Evolutionary conservation across 37 sponge, comb jelly and placozoan species (phyloP).

Genomic region (Dysidea cf. avara): DNA sequence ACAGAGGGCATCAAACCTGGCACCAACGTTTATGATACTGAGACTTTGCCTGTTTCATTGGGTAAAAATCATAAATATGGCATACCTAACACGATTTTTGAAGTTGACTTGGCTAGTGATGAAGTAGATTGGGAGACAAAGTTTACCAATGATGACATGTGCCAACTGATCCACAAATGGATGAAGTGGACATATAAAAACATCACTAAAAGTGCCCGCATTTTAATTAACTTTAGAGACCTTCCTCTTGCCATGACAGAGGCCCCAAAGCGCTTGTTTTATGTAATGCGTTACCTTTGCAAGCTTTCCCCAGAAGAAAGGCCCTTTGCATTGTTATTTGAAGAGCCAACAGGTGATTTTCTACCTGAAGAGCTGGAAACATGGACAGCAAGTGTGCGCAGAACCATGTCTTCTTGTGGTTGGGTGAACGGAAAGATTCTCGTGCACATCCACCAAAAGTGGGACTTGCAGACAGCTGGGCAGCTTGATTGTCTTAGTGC

Average conservation of each 20-base stretch:
- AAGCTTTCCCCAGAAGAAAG: constrained; percentile 43
- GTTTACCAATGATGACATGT: constrained; percentile 59
- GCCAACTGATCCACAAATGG: constrained; percentile 52
- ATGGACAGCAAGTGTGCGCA: too few relatives aligned
- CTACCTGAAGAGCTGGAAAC: constrained; percentile 84
- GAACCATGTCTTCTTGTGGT: constrained; percentile 65
- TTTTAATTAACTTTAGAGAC: constrained; percentile 81
- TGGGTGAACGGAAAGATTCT: constrained; percentile 70
- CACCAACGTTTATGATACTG: constrained; percentile 49
- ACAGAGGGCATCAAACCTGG: constrained; percentile 24
- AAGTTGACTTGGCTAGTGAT: constrained; percentile 51
- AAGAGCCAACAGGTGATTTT: constrained; percentile 75
- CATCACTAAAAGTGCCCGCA: constrained; percentile 32
- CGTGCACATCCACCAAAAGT: too few relatives aligned
- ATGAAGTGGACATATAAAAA: constrained; percentile 52
- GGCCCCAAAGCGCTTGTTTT: constrained; percentile 56
- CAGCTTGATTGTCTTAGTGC: constrained; percentile 68
- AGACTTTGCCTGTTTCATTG: constrained; percentile 50
- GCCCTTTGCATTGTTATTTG: constrained; percentile 58
- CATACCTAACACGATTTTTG: constrained; percentile 65
- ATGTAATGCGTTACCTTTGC: constrained; percentile 57
- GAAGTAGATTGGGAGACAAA: constrained; percentile 46
- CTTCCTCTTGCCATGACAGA: constrained; percentile 61
- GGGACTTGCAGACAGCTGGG: too few relatives aligned
- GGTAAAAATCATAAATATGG: constrained; percentile 72